Evolutionary conservation across 2,113 vertebrate species (phyloP).

Genomic region (Monarcha castaneiventris): DNA sequence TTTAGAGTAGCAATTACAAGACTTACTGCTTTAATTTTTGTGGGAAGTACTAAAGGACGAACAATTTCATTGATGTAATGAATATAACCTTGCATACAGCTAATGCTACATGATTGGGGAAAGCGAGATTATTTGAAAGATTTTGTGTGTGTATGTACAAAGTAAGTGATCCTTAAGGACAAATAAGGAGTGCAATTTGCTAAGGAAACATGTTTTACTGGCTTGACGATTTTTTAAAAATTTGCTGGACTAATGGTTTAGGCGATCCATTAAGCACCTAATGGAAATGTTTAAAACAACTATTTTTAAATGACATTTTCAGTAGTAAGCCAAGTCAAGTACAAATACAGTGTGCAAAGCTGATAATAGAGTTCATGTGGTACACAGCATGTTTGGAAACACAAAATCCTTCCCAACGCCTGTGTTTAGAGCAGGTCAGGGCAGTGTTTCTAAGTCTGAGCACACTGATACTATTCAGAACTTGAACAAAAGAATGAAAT

Average conservation of each 20-base stretch:
- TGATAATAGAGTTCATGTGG: not conserved
- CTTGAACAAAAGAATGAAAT: not conserved
- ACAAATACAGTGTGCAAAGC: not conserved
- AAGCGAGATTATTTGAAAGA: not conserved
- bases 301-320: not conserved
- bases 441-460: not conserved
- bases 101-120: not conserved
- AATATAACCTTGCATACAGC: not conserved
- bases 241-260: not conserved
- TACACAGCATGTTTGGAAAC: not conserved
- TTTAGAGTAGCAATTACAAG: not conserved
- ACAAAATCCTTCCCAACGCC: not conserved
- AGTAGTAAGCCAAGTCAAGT: not conserved
- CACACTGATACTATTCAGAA: not conserved
- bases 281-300: not conserved
- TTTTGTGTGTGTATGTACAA: not conserved
- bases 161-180: not conserved
- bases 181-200: not conserved
- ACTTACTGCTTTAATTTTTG: constrained; percentile 1
- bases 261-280: not conserved
- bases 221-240: not conserved
- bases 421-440: not conserved
- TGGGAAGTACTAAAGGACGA: not conserved
- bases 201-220: not conserved
- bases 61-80: not conserved